A percentile compares a stretch with the other conserved stretches of the same genome.
These are phyloP conservation scores for Lapara coniferarum DNA, from an alignment of 2,888 invertebrate species.

Conservation along the genomic window DNA sequence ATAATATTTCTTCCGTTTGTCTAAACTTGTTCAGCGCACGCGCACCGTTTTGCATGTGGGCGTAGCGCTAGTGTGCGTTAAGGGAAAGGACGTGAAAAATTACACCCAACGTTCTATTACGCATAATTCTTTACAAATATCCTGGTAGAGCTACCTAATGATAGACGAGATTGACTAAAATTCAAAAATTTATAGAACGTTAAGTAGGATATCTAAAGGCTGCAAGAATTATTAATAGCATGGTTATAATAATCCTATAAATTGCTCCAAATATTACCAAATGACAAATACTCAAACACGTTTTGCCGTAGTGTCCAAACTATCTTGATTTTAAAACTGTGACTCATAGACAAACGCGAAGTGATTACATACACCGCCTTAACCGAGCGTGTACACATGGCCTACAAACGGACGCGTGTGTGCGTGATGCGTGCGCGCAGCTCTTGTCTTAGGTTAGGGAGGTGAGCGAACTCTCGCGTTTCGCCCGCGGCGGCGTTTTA, in stretches of 20 bases:
- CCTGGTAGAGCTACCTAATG: too few relatives aligned
- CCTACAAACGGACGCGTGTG: constrained; percentile 58
- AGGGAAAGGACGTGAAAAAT: constrained; percentile 23
- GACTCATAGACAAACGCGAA: background rate
- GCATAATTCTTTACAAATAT: background rate
- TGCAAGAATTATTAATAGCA: too few relatives aligned
- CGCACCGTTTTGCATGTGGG: constrained; percentile 63
- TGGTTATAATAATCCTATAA: too few relatives aligned
- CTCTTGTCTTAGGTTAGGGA: constrained; percentile 84
- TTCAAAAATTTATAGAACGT: too few relatives aligned
- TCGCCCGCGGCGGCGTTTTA: constrained; percentile 74
- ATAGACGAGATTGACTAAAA: too few relatives aligned
- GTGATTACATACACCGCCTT: constrained; percentile 31
- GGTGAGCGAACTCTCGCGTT: constrained; percentile 77
- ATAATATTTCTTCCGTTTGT: constrained; percentile 83
- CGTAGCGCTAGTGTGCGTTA: constrained; percentile 52
- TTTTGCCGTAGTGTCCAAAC: background rate
- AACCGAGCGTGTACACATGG: constrained; percentile 46
- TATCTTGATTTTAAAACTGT: constrained; percentile 3
- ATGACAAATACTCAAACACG: background rate
- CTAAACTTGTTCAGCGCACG: constrained; percentile 81
- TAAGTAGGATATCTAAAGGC: too few relatives aligned
- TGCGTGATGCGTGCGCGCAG: constrained; percentile 67
- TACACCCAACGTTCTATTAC: background rate
- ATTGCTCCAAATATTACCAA: background rate